Base-by-base conservation (phyloP, 2,888 invertebrate species). In the Drosophila flavopinicola region DNA sequence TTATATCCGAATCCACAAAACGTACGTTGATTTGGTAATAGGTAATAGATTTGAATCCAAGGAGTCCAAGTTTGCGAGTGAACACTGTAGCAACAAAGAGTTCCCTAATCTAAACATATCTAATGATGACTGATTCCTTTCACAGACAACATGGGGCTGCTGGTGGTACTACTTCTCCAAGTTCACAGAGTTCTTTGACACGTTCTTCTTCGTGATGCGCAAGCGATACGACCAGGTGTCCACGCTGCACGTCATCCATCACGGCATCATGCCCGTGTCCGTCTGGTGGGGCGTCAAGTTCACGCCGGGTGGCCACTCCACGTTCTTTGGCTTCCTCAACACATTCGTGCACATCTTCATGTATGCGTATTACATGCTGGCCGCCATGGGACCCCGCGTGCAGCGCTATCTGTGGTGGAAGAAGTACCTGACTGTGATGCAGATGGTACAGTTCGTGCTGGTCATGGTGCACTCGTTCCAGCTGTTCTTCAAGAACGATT, bases 91-190 rank as follows among this genome's bases (percentile, higher is more conserved):
- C n/a, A n/a, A n/a, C n/a, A n/a, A n/a, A n/a, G n/a, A n/a, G n/a
- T n/a, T n/a, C n/a, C n/a, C n/a, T n/a, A n/a, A n/a, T n/a, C n/a
- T 20, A 20, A 6, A 24, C 52, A 53, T 25, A 39, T 17, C 9
- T 29, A 4, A 24, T 38, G n/a, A n/a, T 11, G 42, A 32, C n/a
- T 42, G 38, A 51, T 17, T n/a, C 1, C 42, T 27, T 37, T 29
- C 1, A 88, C 92, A 97, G 96, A 96, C 97, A 92, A 96, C 95
- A 3, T 89, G 91, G 29, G 96, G 95, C 27, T 97, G 97, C 89
- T 98, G 97, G 97, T 96, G 96, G 96, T 98, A 98, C 88, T 98
- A 96, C 91, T 94, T 98, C 88, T 97, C 98, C 24, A 98, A 98
- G 91, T 97, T 98, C 91, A 95, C 96, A 57, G 98, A 98, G 92